Evolutionary conservation across 2,888 invertebrate species (phyloP).

Genomic region (Synanthedon myopaeformis): DNA sequence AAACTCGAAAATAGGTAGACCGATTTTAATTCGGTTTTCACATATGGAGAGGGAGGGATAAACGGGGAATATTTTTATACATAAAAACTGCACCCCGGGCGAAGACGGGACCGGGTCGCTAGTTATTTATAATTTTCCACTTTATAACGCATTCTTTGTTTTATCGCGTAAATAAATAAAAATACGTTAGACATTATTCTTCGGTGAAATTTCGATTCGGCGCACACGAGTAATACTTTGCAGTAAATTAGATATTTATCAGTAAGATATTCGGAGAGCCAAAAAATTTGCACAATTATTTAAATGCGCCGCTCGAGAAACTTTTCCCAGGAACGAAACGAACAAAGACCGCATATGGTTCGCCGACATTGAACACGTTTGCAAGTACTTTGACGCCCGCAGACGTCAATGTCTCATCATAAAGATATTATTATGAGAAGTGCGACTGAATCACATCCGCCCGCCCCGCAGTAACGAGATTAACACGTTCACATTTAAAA

Average conservation of each 20-base stretch:
- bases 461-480: neutral
- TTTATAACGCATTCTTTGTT: no score
- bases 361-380: conserved; percentile 10
- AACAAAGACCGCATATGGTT: conserved; percentile 9
- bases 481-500: neutral
- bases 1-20: no score
- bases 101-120: neutral
- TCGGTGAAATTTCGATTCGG: neutral
- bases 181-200: no score
- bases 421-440: conserved; percentile 12
- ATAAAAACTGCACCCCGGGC: neutral
- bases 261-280: neutral
- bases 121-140: neutral
- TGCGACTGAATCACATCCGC: conserved; percentile 5
- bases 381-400: conserved; percentile 15
- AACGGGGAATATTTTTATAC: no score
- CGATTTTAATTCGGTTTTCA: no score
- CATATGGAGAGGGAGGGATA: no score
- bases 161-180: no score
- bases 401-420: conserved; percentile 13
- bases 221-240: neutral
- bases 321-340: neutral
- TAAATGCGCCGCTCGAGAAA: neutral
- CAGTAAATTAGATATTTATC: neutral
- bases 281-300: neutral